A percentile compares a stretch with the other conserved stretches of the same genome.
These are phyloP conservation scores for Ommatoiulus sabulosus DNA, from an alignment of 2,888 invertebrate species.

Conservation along the genomic window DNA sequence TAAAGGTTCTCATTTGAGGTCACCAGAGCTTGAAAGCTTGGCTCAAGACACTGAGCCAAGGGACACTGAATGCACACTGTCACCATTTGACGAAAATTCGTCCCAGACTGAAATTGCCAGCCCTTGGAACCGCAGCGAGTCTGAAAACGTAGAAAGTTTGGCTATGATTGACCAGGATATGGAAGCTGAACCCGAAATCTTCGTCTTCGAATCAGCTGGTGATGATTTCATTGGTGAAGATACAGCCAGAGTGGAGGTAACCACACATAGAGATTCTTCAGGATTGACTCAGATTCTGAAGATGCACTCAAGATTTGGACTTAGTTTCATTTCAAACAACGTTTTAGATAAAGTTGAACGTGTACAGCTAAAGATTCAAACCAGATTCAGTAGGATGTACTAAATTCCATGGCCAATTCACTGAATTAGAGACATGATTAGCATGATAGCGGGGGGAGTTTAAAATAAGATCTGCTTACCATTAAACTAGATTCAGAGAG, in stretches of 20 bases:
- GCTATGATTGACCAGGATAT: slow-evolving; percentile 51
- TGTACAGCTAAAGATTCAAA: no score
- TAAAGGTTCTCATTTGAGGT: slow-evolving; percentile 59
- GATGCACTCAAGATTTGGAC: no score
- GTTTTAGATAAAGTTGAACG: no score
- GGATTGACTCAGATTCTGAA: no score
- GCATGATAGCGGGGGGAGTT: no score
- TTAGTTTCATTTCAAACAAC: no score
- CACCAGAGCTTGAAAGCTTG: slow-evolving; percentile 58
- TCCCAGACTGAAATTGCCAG: slow-evolving; percentile 42
- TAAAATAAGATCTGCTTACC: no score
- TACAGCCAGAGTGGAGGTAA: slow-evolving; percentile 45
- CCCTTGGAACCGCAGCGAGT: slow-evolving; percentile 56
- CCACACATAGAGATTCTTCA: no score
- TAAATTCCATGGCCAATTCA: no score
- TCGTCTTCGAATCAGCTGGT: slow-evolving; percentile 79
- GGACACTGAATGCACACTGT: slow-evolving; percentile 50
- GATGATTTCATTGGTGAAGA: slow-evolving; percentile 62
- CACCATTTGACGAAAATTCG: slow-evolving; percentile 59
- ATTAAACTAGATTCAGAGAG: no score
- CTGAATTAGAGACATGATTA: no score
- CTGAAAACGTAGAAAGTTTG: slow-evolving; percentile 27
- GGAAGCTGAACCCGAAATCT: slow-evolving; percentile 72
- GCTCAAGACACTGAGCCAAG: slow-evolving; percentile 35
- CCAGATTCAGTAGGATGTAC: no score